These are phyloP conservation scores for Lochmaea capreae DNA, from an alignment of 2,888 invertebrate species.

Conservation along the genomic window DNA sequence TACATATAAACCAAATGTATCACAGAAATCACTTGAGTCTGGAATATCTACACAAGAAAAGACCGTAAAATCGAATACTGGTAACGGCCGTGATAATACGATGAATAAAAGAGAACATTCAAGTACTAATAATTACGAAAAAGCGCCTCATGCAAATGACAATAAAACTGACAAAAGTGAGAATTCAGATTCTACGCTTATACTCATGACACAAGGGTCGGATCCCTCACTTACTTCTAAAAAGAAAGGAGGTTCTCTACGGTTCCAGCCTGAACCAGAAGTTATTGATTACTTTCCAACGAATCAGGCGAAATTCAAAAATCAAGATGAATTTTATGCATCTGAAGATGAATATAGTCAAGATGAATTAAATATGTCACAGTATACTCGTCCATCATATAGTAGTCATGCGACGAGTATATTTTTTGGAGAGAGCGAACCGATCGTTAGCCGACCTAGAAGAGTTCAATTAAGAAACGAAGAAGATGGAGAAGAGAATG, in stretches of 20 bases:
- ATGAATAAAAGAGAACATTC: neutral
- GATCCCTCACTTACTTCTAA: neutral
- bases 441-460: conserved; percentile 45
- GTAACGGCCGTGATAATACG: neutral
- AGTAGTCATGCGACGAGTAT: conserved; percentile 60
- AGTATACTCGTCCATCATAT: conserved; percentile 24
- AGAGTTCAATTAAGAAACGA: conserved; percentile 44
- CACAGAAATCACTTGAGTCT: neutral
- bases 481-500: conserved; percentile 44
- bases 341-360: conserved; percentile 44
- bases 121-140: neutral
- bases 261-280: neutral
- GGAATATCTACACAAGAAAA: neutral
- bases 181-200: conserved; percentile 3
- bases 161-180: neutral
- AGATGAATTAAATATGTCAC: conserved; percentile 7
- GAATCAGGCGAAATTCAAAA: too few species aligned
- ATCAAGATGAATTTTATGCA: conserved; percentile 8
- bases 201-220: conserved; percentile 13
- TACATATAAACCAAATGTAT: neutral
- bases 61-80: neutral
- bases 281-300: neutral
- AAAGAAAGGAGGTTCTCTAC: neutral
- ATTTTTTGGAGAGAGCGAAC: conserved; percentile 57
- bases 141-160: neutral